A percentile compares a stretch with the other conserved stretches of the same genome.
Evolutionary conservation across 1,140 invertebrate species (phyloP).

Genomic region (Catajapyx aquilonaris): DNA sequence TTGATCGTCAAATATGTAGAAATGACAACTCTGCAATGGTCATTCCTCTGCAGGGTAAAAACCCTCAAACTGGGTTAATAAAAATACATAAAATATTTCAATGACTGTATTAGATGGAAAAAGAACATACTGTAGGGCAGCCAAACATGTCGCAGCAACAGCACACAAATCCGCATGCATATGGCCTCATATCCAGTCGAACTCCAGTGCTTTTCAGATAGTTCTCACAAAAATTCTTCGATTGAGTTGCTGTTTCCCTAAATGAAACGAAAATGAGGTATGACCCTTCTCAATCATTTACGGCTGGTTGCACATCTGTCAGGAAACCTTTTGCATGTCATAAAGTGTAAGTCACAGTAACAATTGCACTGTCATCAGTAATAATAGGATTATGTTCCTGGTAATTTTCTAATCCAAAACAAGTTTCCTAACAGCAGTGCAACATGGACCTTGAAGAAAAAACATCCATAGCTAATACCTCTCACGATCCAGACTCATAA

Average conservation of each 20-base stretch:
- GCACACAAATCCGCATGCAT: conserved; percentile 39
- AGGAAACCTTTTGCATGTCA: no score
- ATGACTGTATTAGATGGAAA: conserved; percentile 8
- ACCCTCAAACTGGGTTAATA: no score
- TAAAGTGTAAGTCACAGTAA: no score
- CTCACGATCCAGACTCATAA: conserved; percentile 53
- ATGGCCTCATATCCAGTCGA: conserved; percentile 48
- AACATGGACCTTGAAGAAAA: conserved; percentile 5
- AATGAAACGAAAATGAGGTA: conserved; percentile 9
- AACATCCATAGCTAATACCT: conserved; percentile 18
- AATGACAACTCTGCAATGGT: no score
- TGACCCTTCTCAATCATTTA: background rate
- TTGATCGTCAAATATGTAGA: no score
- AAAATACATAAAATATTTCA: conserved; percentile 4
- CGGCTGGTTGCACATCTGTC: no score
- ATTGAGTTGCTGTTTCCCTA: conserved; percentile 53
- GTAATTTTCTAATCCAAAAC: no score
- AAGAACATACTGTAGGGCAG: conserved; percentile 16
- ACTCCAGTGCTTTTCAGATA: conserved; percentile 45
- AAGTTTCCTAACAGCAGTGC: no score
- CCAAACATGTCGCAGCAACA: conserved; percentile 22
- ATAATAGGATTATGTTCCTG: no score
- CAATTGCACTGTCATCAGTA: no score
- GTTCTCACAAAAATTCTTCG: conserved; percentile 56
- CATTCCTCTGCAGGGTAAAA: no score